Conservation (phyloP, 2,797 vertebrate genomes). For the Poliocrania exsul region DNA sequence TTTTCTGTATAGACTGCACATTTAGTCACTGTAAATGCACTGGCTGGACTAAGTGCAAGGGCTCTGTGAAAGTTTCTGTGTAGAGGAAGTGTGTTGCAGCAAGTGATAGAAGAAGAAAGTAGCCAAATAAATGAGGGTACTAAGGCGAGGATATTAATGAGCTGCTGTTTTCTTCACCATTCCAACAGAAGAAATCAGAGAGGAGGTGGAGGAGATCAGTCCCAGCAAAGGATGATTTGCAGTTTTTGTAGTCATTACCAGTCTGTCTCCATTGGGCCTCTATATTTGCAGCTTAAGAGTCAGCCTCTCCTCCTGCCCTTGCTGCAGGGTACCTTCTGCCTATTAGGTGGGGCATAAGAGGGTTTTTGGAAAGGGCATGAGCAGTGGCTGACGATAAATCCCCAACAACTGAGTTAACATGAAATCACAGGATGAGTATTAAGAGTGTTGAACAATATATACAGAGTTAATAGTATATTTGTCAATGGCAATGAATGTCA, state of each 20-base stretch:
- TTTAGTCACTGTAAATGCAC: fast-evolving
- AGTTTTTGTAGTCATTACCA: background rate
- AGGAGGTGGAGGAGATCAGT: background rate
- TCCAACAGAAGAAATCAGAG: background rate
- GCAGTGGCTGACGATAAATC: background rate
- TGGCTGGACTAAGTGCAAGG: background rate
- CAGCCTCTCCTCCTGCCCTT: background rate
- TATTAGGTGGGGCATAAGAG: background rate
- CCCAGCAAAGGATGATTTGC: background rate
- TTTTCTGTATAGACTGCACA: background rate
- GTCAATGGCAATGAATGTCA: fast-evolving
- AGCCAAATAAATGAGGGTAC: background rate
- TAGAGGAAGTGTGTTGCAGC: background rate
- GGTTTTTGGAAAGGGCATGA: background rate
- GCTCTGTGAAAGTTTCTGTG: background rate
- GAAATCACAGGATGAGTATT: background rate
- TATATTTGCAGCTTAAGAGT: background rate
- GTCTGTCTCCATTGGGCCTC: background rate
- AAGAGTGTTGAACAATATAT: background rate
- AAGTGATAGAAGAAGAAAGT: background rate
- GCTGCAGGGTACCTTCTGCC: background rate
- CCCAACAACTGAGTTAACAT: background rate
- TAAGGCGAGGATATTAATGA: background rate
- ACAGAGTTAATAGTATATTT: background rate
- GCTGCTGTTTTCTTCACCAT: background rate